Base-by-base conservation (phyloP, 2,113 vertebrate species). In the Taurulus bubalis region DNA sequence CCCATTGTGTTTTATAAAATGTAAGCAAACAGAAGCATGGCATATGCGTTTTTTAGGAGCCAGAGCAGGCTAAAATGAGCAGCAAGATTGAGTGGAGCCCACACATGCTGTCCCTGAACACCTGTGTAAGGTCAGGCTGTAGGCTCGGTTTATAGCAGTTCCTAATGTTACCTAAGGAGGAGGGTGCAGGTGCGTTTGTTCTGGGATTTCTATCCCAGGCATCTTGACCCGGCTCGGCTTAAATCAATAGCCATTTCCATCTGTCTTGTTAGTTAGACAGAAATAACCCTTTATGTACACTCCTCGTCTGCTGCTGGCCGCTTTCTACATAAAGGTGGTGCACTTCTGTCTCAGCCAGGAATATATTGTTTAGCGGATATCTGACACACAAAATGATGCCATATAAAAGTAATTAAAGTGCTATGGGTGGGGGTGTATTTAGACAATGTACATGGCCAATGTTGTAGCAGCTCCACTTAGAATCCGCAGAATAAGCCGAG, bases 191-290 rank as follows among this genome's bases (percentile, higher is more conserved):
- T 86, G 83, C 60, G 10, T 82, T 82, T 0, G 7, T 62, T 65
- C 38, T 77, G 30, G 73, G 77, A 74, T 85, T 80, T 82, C 55
- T 77, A 51, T 82, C 40, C 38, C 60, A 65, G 82, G 60, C 67
- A 71, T 76, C 47, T 84, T 86, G 79, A 85, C 74, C 85, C 49
- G 79, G 20, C 75, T 73, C 66, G 32, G 45, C 59, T 83, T 62
- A 73, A 85, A 86, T 88, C 90, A 84, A 84, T 87, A 84, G 63
- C 74, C 65, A 81, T 82, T 85, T 86, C 64, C 84, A 79, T 85
- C 63, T 58, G 28, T 65, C 63, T 40, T 85, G 75, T 84, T 79
- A 79, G 64, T 79, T 62, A 59, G 63, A 81, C 63, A 84, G 47
- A 85, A 83, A 89, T 82, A 85, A 84, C 72, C 68, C 38, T 42